Evolutionary conservation across 2,797 vertebrate species (phyloP), one percentile per base, ranked within the genome.

Genomic region (Argyrosomus regius): DNA sequence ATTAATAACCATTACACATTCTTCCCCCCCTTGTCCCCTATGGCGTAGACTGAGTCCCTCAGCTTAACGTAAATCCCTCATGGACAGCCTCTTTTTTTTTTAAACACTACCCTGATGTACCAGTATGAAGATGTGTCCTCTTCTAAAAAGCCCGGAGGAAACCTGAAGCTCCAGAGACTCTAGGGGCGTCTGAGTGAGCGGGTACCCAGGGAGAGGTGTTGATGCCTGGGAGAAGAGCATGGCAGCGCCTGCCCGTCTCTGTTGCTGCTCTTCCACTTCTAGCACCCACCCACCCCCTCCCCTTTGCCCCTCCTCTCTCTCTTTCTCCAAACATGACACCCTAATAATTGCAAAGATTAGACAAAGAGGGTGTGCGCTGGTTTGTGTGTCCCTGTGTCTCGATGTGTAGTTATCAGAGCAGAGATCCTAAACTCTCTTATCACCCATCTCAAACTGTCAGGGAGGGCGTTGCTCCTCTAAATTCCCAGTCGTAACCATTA

Each of bases 1-100:
- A 93, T 94, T 94, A 93, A 94, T 93, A 94, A 94, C 91, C 88
- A 91, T 92, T 90, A 91, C 86, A 87, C 85, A 85, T 70, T 48
- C 87, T 62, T 62, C 72, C 75, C 77, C 67, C 43, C 68, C 74
- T 77, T 78, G 81, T 83, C 89, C 86, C 90, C 85, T 77, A 88
- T 89, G 86, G 91, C 72, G 54, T 5, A 68, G 81, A 90, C 85
- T 76, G 50, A 84, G 86, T 93, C 89, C 90, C 91, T 75, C 85
- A 77, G 86, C 88, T 92, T 89, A 88, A 89, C 64, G 24, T 75
- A 88, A 91, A 92, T 92, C 88, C 93, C 91, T 85, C 79, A 89
- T 85, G 91, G 91, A 91, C 87, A 82, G 81, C 80, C 84, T 84
- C 76, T 59, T 64, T 81, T 71, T 84, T 83, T 88, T 79, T 72